Base-by-base conservation (phyloP, 1,140 invertebrate genomes). In the Odontomachus brunneus region DNA sequence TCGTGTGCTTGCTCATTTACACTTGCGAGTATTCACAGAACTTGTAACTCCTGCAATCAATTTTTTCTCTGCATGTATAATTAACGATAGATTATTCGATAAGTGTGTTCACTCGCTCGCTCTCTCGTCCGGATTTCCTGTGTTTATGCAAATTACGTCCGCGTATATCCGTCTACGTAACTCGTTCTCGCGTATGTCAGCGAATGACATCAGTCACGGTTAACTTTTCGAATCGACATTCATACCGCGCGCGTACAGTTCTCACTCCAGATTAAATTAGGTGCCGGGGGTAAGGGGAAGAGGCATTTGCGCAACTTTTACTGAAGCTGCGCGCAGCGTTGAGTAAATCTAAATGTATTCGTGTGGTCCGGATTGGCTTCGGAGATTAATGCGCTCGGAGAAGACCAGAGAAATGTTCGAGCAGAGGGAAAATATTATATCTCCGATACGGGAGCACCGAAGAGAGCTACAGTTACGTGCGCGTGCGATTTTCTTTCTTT, bases 141-240 rank as follows among this genome's bases (percentile, higher is more conserved):
- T 75, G 38, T 24, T 33, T 2, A n/a, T n/a, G n/a, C n/a, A 38
- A 4, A 29, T 57, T 19, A 14, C 60, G 44, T 75, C 0, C 24
- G 11, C 17, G 12, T 19, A 44, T 38, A 53, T 53, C 11, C n/a
- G 53, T 38, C 29, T 22, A 66, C 60, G 48, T 66, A 38, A 63
- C n/a, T 75, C 9, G 72, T 24, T 22, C 7, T 38, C 60, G 19
- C 26, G 33, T 63, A 65, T 24, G 29, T 76, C 26, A 9, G 7
- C 5, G 17, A 17, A 33, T 26, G 15, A 53, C 24, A 33, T 53
- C 44, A 33, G 48, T 49, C 17, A 48, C 38, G 22, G 49, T 76
- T 66, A 76, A 76, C 26, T 76, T 76, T 53, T 51, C 62, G 48
- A 76, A 67, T 76, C 49, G 48, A 53, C 62, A 29, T 53, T 76